phyloP scores from a whole-genome alignment of 2,888 invertebrate genomes.

The Thecophora atra region DNA sequence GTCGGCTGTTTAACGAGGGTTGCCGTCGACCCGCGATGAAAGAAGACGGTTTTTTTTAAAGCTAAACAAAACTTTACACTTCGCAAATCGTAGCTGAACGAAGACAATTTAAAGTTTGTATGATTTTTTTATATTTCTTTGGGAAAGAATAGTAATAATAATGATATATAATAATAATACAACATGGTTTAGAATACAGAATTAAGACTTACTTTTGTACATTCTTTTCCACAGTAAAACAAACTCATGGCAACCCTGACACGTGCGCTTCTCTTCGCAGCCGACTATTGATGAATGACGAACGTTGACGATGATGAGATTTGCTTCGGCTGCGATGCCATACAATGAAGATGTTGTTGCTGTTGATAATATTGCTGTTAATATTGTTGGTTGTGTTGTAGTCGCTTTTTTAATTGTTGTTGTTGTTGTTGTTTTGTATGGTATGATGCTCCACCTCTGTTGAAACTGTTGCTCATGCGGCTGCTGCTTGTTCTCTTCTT shows the following conservation, averaged over 20 bases:
- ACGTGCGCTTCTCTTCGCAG: not conserved
- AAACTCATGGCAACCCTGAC: not conserved
- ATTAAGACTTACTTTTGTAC: not conserved
- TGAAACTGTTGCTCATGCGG: not conserved
- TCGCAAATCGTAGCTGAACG: too few species aligned
- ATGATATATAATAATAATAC: not conserved
- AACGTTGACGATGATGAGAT: conserved; percentile 24
- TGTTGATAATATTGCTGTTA: not conserved
- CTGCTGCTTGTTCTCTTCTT: not conserved
- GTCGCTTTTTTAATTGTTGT: not conserved
- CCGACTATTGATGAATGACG: conserved; percentile 28
- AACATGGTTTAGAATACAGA: not conserved
- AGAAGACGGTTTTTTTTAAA: not conserved
- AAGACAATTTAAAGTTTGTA: too few species aligned
- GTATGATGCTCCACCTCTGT: not conserved
- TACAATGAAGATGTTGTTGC: conserved; percentile 21
- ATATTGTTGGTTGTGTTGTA: not conserved
- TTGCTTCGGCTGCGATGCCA: not conserved
- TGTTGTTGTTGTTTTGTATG: conserved; percentile 4
- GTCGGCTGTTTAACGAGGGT: not conserved
- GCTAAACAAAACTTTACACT: too few species aligned
- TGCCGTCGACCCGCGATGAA: not conserved
- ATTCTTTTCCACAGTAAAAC: not conserved
- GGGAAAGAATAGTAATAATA: too few species aligned
- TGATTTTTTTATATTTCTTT: too few species aligned